phyloP scores from a whole-genome alignment of 1,140 invertebrate species.

The Drosophila rhopaloa region DNA sequence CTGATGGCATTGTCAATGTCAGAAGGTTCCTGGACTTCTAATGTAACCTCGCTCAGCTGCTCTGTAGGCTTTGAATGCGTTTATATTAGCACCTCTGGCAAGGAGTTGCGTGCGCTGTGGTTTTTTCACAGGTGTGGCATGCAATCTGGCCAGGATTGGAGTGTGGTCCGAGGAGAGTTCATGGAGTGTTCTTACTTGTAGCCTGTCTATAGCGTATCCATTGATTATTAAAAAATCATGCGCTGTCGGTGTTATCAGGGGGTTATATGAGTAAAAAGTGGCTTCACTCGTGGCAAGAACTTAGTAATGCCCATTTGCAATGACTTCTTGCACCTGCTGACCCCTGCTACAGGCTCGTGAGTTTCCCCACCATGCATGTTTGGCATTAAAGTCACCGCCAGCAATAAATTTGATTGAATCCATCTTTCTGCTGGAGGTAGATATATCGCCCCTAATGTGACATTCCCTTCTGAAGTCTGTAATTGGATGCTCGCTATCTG shows the following conservation, averaged over 20 bases:
- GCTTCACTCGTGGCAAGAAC: too few relatives aligned
- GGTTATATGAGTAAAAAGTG: too few relatives aligned
- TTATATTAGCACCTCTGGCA: conserved; percentile 6
- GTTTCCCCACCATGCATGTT: neutral
- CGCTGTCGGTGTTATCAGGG: too few relatives aligned
- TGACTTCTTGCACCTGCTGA: conserved; percentile 1
- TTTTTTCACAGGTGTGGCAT: conserved; percentile 3
- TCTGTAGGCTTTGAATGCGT: neutral
- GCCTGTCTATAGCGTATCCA: neutral
- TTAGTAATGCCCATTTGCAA: too few relatives aligned
- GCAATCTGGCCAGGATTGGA: neutral
- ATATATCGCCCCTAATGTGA: neutral
- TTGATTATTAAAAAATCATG: too few relatives aligned
- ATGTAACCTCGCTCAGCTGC: too few relatives aligned
- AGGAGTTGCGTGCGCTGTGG: neutral
- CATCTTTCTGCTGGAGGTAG: neutral
- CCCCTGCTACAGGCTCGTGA: neutral
- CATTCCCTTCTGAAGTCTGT: neutral
- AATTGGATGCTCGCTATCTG: neutral
- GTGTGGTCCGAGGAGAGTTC: neutral
- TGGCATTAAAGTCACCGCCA: neutral
- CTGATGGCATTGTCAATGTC: too few relatives aligned
- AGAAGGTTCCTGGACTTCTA: too few relatives aligned
- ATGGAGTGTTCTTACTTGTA: neutral
- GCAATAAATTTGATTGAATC: neutral